A percentile compares a stretch with the other conserved stretches of the same genome.
These are phyloP conservation scores for Zapornia atra DNA, from an alignment of 2,113 vertebrate genomes.

Conservation along the genomic window DNA sequence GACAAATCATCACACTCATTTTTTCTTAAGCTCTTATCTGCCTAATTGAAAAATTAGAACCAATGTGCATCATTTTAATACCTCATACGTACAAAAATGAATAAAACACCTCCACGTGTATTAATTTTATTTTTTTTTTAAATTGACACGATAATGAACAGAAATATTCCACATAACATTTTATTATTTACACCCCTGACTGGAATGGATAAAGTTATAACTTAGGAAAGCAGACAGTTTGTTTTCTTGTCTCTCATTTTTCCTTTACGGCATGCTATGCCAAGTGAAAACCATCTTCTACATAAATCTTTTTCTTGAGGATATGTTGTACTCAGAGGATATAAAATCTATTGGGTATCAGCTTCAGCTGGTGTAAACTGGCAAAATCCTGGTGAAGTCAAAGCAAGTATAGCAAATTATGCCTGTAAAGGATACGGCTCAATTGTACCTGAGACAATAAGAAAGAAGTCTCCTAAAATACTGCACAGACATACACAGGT, in stretches of 20 bases:
- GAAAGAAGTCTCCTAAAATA: neutral
- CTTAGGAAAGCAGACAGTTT: neutral
- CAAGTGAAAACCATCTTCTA: neutral
- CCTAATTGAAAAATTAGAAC: conserved; percentile 18
- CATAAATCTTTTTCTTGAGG: neutral
- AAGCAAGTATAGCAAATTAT: neutral
- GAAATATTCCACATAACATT: neutral
- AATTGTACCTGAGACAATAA: neutral
- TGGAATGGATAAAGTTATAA: neutral
- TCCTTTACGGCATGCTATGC: neutral
- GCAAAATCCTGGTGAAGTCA: neutral
- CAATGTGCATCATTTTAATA: neutral
- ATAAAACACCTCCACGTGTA: neutral
- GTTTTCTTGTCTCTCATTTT: neutral
- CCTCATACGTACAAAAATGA: neutral
- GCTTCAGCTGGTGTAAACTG: neutral
- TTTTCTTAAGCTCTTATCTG: neutral
- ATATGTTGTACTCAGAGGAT: neutral
- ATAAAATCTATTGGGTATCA: neutral
- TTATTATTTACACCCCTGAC: neutral
- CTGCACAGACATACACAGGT: neutral
- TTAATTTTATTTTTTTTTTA: conserved; percentile 1
- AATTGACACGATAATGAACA: neutral
- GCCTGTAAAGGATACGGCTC: neutral
- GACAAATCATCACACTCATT: neutral